phyloP scores from a whole-genome alignment of 37 sponge, comb jelly and placozoan genomes.

The Chondrilla cf. caribensis region DNA sequence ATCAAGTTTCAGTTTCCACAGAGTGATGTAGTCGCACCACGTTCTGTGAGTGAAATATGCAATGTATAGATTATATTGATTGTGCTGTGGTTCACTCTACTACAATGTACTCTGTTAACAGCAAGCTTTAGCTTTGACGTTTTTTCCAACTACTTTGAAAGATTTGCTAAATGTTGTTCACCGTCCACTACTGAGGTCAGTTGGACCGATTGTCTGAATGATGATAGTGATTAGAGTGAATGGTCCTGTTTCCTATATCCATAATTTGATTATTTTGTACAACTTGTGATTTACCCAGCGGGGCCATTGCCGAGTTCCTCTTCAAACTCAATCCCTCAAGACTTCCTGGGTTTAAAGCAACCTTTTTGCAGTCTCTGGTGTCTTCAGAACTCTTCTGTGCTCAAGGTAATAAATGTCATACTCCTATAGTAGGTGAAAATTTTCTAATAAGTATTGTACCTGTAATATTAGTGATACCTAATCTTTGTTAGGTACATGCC shows the following conservation, averaged over 20 bases:
- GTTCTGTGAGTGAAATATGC: conserved; percentile 25
- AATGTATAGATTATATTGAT: no score
- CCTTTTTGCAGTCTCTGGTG: conserved; percentile 50
- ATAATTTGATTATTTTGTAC: no score
- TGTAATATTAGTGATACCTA: no score
- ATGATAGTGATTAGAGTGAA: no score
- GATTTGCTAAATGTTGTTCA: conserved; percentile 48
- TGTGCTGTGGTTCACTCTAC: neutral
- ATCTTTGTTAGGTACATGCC: no score
- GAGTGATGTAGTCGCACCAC: conserved; percentile 58
- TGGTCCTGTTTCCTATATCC: no score
- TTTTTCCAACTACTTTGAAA: conserved; percentile 55
- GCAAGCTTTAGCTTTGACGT: conserved; percentile 71
- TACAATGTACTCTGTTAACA: neutral
- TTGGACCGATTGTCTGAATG: neutral
- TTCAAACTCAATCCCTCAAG: conserved; percentile 40
- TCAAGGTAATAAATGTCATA: conserved; percentile 37
- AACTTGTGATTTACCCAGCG: no score
- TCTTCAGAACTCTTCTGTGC: conserved; percentile 62
- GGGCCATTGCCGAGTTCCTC: conserved; percentile 53
- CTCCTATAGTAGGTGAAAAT: no score
- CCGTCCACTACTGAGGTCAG: conserved; percentile 46
- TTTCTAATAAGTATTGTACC: no score
- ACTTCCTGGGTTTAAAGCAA: conserved; percentile 60
- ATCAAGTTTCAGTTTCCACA: conserved; percentile 47